Evolutionary conservation across 2,797 vertebrate species (phyloP), one percentile per base, ranked within the genome.

Genomic region (Austrolebias charrua): DNA sequence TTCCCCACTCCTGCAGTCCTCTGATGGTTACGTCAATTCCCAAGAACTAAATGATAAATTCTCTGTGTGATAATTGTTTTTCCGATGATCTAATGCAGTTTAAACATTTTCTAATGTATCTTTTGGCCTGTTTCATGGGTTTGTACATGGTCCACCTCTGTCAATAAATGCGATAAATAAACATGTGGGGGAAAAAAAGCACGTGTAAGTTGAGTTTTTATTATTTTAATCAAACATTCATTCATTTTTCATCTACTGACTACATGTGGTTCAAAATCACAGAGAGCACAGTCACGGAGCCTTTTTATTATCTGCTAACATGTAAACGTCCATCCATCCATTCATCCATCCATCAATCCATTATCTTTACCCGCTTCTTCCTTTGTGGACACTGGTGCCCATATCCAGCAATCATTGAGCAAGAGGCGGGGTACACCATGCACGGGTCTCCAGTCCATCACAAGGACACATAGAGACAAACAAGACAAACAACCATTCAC

Each of bases 91-190:
- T 68, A 57, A 64, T 63, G 40, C 78, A 13, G 56, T 62, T 79
- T 76, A 70, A 62, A 78, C 33, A 73, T 44, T 43, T 70, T 70
- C 79, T 63, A 53, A 73, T 57, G 66, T 81, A 64, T 85, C 40
- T 83, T 76, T 66, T 46, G 29, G 71, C 31, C 78, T 69, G 47
- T 20, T 71, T 40, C 33, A 18, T 63, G 49, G 28, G 81, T 76
- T 35, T 66, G 54, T 82, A 55, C 51, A 59, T 57, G 75, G 45
- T 44, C 35, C 19, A 69, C 63, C 44, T 70, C 57, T 88, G 63
- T 80, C 35, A 67, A 71, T 78, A 42, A 86, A 71, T 81, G 66
- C 81, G 66, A 87, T 77, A n/a, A 93, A 88, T 89, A 89, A 91
- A 92, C 68, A 85, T 58, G 55, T 73, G 35, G 24, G n/a, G n/a